Base-by-base conservation (phyloP, 2,113 vertebrate genomes). In the Athene cunicularia region DNA sequence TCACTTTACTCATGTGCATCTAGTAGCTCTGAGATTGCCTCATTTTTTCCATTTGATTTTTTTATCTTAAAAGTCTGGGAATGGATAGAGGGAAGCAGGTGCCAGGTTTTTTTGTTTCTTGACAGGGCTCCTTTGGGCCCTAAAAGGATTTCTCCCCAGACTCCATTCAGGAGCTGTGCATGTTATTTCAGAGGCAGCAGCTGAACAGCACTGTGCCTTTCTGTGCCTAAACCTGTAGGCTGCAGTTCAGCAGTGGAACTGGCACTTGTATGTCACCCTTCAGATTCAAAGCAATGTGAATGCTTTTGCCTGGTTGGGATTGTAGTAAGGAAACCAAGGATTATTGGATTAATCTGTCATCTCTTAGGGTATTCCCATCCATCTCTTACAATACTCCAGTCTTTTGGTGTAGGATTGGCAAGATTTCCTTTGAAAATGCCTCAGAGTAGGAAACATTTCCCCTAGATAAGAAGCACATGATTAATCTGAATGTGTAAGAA, bases 31-130 rank as follows among this genome's bases (percentile, higher is more conserved):
- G 73, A 80, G 81, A 71, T 90, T 95, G 75, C 59, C n/a, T 96
- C 60, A 86, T 95, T 96, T 92, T 95, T 96, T 97, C 95, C 92
- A 81, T 94, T 91, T 73, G 43, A 66, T 28, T 64, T 77, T 90
- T 94, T 97, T 95, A 89, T 95, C 93, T 91, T 83, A 74, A 89
- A 84, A 95, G 85, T 33, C 75, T 94, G 80, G 80, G 86, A 92
- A 90, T 92, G 89, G 85, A 93, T 95, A 88, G 86, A 92, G 91
- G 62, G n/a, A 85, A 87, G 72, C 80, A 89, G 85, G 93, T 95
- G 95, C 88, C 96, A 86, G 55, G 5, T 43, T 20, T 64, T n/a
- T 79, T 41, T 87, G 32, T 86, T 93, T 79, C 56, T 87, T 55
- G 33, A 16, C 0, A 2, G 37, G 49, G 22, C 68, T 94, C 23